A percentile compares a stretch with the other conserved stretches of the same genome.
Evolutionary conservation across 2,888 invertebrate genomes (phyloP).

Genomic region (Platycnemis pennipes): DNA sequence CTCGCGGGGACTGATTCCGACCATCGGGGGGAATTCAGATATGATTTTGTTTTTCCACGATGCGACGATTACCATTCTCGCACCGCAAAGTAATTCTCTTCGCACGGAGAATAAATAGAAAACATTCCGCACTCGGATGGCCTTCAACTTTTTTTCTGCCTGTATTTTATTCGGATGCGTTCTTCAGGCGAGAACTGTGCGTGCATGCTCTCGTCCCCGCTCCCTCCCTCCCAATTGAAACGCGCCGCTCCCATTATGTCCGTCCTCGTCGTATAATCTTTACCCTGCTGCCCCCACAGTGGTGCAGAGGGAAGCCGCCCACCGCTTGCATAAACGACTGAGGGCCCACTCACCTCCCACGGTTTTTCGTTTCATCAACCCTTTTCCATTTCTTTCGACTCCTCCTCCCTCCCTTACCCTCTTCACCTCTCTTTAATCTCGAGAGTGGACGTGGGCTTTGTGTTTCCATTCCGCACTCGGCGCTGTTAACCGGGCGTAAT

Average conservation of each 20-base stretch:
- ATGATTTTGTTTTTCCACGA: not conserved
- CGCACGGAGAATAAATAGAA: not conserved
- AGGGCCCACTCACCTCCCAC: not conserved
- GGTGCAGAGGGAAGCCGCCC: not conserved
- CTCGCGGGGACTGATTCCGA: not conserved
- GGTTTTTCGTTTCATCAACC: not conserved
- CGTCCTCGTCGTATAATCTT: not conserved
- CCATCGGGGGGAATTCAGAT: not conserved
- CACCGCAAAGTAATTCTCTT: not conserved
- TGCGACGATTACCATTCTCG: not conserved
- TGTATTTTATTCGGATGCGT: not conserved
- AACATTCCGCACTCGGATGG: not conserved
- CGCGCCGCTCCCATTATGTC: not conserved
- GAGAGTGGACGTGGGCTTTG: too few species aligned
- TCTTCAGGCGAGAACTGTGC: not conserved
- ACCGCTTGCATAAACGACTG: not conserved
- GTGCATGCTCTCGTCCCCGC: not conserved
- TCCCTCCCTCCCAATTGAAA: not conserved
- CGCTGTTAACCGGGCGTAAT: too few species aligned
- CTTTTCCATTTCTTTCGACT: not conserved
- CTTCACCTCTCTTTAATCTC: not conserved
- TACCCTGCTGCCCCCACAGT: not conserved
- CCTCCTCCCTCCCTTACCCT: not conserved
- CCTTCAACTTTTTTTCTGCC: not conserved
- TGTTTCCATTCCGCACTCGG: too few species aligned